A percentile compares a stretch with the other conserved stretches of the same genome.
Evolutionary conservation across 2,113 vertebrate species (phyloP).

Genomic region (Neogobius melanostomus): DNA sequence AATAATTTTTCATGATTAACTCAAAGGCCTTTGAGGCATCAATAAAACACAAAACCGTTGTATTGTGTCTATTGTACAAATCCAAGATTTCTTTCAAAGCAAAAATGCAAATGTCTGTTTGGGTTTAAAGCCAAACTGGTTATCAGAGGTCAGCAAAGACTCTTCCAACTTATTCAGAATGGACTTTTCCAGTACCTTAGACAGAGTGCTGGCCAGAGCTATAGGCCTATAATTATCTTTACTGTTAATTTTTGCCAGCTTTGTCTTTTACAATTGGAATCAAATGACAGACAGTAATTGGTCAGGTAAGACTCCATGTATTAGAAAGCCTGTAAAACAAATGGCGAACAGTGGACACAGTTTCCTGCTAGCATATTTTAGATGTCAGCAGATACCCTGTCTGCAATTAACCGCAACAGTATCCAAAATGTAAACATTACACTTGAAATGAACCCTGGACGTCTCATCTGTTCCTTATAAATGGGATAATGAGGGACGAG

Average conservation of each 20-base stretch:
- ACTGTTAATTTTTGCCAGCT: slow-evolving; percentile 1
- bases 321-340: background rate
- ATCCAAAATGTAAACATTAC: too few relatives aligned
- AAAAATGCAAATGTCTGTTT: background rate
- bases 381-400: background rate
- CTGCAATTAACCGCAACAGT: background rate
- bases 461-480: too few relatives aligned
- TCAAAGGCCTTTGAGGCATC: background rate
- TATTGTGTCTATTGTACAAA: background rate
- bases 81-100: slow-evolving; percentile 2
- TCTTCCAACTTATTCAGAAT: background rate
- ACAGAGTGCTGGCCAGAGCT: slow-evolving; percentile 9
- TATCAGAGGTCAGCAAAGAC: background rate
- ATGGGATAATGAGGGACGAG: too few relatives aligned
- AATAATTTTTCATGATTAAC: background rate
- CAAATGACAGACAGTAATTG: slow-evolving; percentile 10
- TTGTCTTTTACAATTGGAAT: slow-evolving; percentile 7
- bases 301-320: background rate
- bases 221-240: background rate
- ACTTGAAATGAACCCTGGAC: too few relatives aligned
- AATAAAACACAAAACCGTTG: background rate
- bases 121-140: background rate
- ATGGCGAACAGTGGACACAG: background rate
- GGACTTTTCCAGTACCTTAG: background rate
- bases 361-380: background rate